A percentile compares a stretch with the other conserved stretches of the same genome.
These are phyloP conservation scores for Hydra vulgaris DNA, from an alignment of 30 jellyfish, hydroid and myxozoan genomes.

Conservation along the genomic window DNA sequence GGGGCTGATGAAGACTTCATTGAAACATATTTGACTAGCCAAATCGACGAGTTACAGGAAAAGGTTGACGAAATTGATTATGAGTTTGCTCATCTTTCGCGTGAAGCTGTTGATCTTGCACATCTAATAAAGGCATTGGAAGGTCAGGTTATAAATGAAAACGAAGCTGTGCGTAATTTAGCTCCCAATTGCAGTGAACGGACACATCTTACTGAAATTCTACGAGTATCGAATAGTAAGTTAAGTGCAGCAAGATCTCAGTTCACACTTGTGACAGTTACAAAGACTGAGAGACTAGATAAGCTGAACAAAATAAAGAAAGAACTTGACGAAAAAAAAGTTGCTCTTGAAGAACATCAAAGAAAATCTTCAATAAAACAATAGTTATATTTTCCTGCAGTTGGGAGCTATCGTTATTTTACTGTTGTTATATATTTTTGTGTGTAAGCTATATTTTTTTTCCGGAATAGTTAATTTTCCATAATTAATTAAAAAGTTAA, in stretches of 20 bases:
- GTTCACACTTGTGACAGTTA: slow-evolving; percentile 59
- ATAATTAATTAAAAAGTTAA: too few species aligned
- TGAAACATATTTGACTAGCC: slow-evolving; percentile 68
- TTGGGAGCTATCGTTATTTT: too few species aligned
- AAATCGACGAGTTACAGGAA: slow-evolving; percentile 68
- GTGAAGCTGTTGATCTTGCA: slow-evolving; percentile 55
- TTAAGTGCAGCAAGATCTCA: slow-evolving; percentile 74
- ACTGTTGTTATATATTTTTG: too few species aligned
- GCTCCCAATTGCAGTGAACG: slow-evolving; percentile 29
- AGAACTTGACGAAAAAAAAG: slow-evolving; percentile 48
- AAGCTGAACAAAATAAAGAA: slow-evolving; percentile 42
- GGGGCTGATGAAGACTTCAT: slow-evolving; percentile 73
- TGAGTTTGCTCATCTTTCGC: slow-evolving; percentile 56
- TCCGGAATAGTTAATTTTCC: too few species aligned
- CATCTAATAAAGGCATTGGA: slow-evolving; percentile 52
- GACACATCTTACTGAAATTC: slow-evolving; percentile 29
- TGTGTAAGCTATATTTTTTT: too few species aligned
- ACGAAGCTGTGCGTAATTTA: slow-evolving; percentile 64
- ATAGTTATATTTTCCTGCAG: too few species aligned
- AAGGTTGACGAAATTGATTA: slow-evolving; percentile 63
- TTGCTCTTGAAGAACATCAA: slow-evolving; percentile 48
- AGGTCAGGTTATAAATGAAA: slow-evolving; percentile 56
- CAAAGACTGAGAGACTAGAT: slow-evolving; percentile 57
- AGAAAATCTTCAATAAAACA: slow-evolving; percentile 44
- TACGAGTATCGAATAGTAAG: slow-evolving; percentile 40